Base-by-base conservation (phyloP, 2,113 vertebrate species). In the Rhadina sibilatrix region DNA sequence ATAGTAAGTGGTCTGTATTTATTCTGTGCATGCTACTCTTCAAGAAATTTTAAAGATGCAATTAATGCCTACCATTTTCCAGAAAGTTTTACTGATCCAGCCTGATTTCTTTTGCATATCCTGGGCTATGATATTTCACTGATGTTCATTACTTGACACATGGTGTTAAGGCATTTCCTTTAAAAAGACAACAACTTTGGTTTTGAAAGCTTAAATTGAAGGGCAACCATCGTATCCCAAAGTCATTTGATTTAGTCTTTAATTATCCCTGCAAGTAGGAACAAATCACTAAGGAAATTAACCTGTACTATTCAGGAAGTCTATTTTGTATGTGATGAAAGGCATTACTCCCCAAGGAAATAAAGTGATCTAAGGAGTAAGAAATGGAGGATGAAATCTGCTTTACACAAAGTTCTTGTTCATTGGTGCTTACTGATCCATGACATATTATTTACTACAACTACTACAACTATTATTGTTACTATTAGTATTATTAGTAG, bases 241-340 rank as follows among this genome's bases (percentile, higher is more conserved):
- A 94, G 81, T 94, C 13, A 84, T 68, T 94, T 84, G 23, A 56
- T 87, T 84, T 66, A 37, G 20, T 53, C 28, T 83, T 88, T 93
- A 93, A 93, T 94, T 93, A 90, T 93, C 42, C 66, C 59, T 76
- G 78, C 15, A 91, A 74, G 47, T 40, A 70, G 65, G n/a, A 93
- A 74, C 27, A 91, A 95, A 71, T 75, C 77, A 79, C 77, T 30
- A 37, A 93, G 77, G 83, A 96, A 89, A 95, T 96, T 70, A 83
- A 93, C 91, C 60, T 68, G 16, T 66, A 37, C 85, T 87, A 33
- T 64, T 57, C 46, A 82, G 16, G 28, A 89, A 82, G 18, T 92
- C 72, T 49, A 9, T 71, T 75, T 87, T 88, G 68, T 70, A 61
- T 79, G 61, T 71, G 74, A 90, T 89, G 86, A 92, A 94, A 89